phyloP scores from a whole-genome alignment of 1,140 invertebrate genomes.

The Hestina assimilis region DNA sequence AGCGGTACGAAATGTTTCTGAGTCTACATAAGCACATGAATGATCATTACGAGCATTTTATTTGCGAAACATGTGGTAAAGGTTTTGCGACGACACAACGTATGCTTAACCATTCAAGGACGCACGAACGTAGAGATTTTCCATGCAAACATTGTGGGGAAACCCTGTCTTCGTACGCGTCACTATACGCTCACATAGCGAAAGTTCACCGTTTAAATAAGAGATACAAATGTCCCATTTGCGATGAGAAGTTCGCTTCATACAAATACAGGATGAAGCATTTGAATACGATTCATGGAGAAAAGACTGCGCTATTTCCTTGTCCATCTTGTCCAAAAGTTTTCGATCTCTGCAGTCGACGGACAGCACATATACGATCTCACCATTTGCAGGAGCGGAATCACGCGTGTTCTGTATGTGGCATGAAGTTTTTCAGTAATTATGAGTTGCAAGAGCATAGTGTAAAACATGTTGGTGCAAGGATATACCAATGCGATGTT shows the following conservation, averaged over 20 bases:
- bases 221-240: slow-evolving; percentile 67
- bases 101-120: slow-evolving; percentile 58
- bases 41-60: slow-evolving; percentile 68
- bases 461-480: slow-evolving; percentile 62
- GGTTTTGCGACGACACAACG: slow-evolving; percentile 61
- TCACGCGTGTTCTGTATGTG: slow-evolving; percentile 62
- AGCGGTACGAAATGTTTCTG: slow-evolving; percentile 70
- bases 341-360: slow-evolving; percentile 62
- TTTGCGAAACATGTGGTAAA: slow-evolving; percentile 74
- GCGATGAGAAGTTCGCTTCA: slow-evolving; percentile 62
- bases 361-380: slow-evolving; percentile 58
- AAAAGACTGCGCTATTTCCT: slow-evolving; percentile 56
- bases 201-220: slow-evolving; percentile 62
- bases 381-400: slow-evolving; percentile 64
- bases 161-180: slow-evolving; percentile 45
- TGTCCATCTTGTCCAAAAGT: slow-evolving; percentile 62
- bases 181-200: slow-evolving; percentile 52
- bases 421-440: slow-evolving; percentile 68
- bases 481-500: slow-evolving; percentile 68
- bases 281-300: slow-evolving; percentile 54
- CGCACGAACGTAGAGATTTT: slow-evolving; percentile 62
- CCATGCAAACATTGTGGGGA: slow-evolving; percentile 64
- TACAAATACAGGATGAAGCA: slow-evolving; percentile 67
- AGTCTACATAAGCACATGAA: slow-evolving; percentile 73
- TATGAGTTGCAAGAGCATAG: slow-evolving; percentile 65